Conservation (phyloP, 2,113 vertebrate species). For the Corapipo altera region DNA sequence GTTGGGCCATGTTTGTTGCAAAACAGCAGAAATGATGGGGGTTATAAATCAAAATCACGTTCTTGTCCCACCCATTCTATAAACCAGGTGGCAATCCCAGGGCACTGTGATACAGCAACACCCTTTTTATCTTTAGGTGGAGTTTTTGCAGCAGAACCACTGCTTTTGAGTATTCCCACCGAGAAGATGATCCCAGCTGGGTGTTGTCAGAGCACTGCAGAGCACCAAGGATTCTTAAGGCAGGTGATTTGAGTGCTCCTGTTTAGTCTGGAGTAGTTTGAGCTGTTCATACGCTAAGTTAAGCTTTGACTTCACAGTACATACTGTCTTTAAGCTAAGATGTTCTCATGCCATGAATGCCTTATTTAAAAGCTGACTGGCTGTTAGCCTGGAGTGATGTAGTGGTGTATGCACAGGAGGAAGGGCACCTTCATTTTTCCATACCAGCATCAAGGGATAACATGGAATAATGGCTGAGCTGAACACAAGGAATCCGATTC, state of each 20-base stretch:
- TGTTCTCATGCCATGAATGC: background rate
- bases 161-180: background rate
- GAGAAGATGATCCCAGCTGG: accelerated
- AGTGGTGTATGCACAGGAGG: background rate
- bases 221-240: background rate
- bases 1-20: background rate
- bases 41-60: background rate
- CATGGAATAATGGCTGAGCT: background rate
- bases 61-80: background rate
- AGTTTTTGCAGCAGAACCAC: background rate
- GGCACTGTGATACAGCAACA: background rate
- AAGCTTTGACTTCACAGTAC: background rate
- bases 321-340: background rate
- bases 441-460: background rate
- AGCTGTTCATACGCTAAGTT: background rate
- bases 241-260: background rate
- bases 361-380: background rate
- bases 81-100: background rate
- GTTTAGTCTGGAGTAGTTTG: background rate
- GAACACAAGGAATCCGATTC: background rate
- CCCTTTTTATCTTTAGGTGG: background rate
- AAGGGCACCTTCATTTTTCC: background rate
- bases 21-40: background rate
- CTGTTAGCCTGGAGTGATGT: background rate
- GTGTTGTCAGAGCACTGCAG: background rate